A percentile compares a stretch with the other conserved stretches of the same genome.
Conservation (phyloP, 1,140 invertebrate genomes). For the Parasteatoda tepidariorum region DNA sequence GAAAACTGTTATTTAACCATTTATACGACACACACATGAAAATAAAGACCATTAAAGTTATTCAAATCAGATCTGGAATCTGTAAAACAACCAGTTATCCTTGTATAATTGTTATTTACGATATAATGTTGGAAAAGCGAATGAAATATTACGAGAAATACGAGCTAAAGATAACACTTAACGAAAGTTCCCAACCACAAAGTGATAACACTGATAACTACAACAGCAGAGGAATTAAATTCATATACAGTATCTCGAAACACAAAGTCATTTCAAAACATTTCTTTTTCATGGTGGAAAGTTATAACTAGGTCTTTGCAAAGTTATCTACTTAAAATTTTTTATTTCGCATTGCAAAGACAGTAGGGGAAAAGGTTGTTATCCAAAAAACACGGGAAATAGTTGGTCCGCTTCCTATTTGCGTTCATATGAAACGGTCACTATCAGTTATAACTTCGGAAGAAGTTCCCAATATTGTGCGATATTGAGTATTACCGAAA, state of each 20-base stretch:
- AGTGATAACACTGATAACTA: constrained; percentile 12
- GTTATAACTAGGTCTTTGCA: constrained; percentile 48
- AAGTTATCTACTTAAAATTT: constrained; percentile 53
- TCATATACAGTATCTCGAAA: constrained; percentile 7
- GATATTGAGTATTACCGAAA: too few species aligned
- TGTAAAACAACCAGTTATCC: too few species aligned
- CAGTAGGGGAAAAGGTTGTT: neutral
- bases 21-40: too few species aligned
- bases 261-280: constrained; percentile 8
- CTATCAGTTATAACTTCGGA: neutral
- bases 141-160: constrained; percentile 26
- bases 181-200: neutral
- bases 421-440: neutral
- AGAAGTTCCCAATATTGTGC: too few species aligned
- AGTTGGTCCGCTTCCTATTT: neutral
- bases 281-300: neutral
- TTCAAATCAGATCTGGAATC: too few species aligned
- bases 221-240: constrained; percentile 47
- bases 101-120: too few species aligned
- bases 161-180: constrained; percentile 13
- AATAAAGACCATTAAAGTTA: too few species aligned
- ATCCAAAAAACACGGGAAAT: neutral
- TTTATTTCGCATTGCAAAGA: constrained; percentile 57
- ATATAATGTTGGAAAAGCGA: constrained; percentile 11
- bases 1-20: too few species aligned